These are phyloP conservation scores for Poeciliopsis paucimaculata DNA, from an alignment of 2,797 vertebrate genomes.

Conservation along the genomic window DNA sequence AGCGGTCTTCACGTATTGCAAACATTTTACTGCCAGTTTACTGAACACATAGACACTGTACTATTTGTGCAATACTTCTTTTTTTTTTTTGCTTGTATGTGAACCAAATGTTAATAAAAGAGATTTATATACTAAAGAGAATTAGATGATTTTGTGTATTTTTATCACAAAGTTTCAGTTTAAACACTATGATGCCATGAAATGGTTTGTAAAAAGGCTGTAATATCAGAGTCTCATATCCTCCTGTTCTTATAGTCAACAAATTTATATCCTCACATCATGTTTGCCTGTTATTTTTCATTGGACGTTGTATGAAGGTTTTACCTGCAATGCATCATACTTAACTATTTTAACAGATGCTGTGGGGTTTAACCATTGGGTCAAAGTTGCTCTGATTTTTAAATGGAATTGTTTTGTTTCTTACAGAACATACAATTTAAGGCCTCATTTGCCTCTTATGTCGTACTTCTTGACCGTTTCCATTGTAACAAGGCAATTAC, in stretches of 20 bases:
- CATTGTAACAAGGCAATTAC: constrained; percentile 6
- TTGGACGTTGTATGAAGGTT: not conserved
- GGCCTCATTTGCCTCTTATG: not conserved
- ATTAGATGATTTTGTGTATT: not conserved
- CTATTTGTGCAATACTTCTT: not conserved
- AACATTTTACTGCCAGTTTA: not conserved
- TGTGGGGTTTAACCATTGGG: not conserved
- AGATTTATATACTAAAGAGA: not conserved
- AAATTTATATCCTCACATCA: not conserved
- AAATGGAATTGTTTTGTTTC: not conserved
- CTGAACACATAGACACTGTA: not conserved
- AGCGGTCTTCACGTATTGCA: not conserved
- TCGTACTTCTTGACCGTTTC: not conserved
- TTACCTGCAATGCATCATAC: not conserved
- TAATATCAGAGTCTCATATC: not conserved
- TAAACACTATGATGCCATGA: not conserved
- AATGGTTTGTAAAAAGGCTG: not conserved
- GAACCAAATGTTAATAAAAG: not conserved
- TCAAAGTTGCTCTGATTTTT: not conserved
- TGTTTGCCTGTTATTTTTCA: not conserved
- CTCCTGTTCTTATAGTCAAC: not conserved
- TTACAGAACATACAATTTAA: not conserved
- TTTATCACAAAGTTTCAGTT: not conserved
- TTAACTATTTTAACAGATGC: not conserved
- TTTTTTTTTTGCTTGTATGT: not conserved